A percentile compares a stretch with the other conserved stretches of the same genome.
phyloP scores from a whole-genome alignment of 2,113 vertebrate species.

The Dasyurus viverrinus region DNA sequence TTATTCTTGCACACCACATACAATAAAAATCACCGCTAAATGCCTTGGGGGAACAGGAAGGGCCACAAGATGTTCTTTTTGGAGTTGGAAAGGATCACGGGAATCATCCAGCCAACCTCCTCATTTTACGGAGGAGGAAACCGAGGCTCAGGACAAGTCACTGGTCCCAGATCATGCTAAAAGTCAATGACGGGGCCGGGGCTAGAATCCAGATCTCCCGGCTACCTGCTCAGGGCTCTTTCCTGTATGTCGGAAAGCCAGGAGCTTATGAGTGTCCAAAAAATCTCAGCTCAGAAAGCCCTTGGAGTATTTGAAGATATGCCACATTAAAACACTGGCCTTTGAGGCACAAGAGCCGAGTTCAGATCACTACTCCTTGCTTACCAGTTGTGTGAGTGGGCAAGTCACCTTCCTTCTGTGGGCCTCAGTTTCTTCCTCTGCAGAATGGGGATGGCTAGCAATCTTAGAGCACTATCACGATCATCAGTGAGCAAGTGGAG shows the following conservation, averaged over 20 bases:
- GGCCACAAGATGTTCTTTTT: background rate
- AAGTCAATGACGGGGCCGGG: background rate
- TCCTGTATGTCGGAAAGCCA: background rate
- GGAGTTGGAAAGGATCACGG: background rate
- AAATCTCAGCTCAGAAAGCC: background rate
- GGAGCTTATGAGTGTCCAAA: background rate
- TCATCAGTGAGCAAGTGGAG: background rate
- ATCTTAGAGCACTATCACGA: background rate
- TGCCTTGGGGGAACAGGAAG: background rate
- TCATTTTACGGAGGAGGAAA: constrained; percentile 51
- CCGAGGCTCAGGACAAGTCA: background rate
- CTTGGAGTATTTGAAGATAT: background rate
- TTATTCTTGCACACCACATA: constrained; percentile 39
- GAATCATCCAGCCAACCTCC: background rate
- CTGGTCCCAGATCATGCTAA: background rate
- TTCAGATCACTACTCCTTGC: background rate
- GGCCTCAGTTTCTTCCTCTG: background rate
- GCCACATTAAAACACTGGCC: background rate
- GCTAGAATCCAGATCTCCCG: background rate
- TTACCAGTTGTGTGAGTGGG: background rate
- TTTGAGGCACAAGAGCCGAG: background rate
- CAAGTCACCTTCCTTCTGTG: background rate
- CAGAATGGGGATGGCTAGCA: background rate
- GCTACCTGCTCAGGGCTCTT: background rate
- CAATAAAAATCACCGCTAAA: background rate